A percentile compares a stretch with the other conserved stretches of the same genome.
Conservation (phyloP, 2,797 vertebrate genomes). For the Allobates femoralis region DNA sequence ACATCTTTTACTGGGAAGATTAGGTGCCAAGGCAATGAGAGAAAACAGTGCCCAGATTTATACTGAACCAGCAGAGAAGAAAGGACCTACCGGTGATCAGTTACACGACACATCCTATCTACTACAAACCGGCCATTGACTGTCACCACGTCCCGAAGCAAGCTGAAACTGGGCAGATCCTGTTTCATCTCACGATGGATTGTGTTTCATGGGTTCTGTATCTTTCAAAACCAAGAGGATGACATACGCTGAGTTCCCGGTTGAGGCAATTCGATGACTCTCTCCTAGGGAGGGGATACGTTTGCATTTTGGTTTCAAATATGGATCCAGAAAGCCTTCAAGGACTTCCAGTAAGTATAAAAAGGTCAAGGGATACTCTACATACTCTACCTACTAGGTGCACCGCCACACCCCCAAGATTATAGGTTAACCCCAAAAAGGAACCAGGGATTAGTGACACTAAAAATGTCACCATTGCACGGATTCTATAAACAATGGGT, state of each 20-base stretch:
- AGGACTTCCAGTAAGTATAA: constrained; percentile 77
- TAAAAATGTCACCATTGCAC: neutral
- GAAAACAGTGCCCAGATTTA: constrained; percentile 56
- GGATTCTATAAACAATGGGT: constrained; percentile 10
- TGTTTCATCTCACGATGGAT: constrained; percentile 54
- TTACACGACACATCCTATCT: constrained; percentile 22
- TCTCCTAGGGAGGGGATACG: constrained; percentile 30
- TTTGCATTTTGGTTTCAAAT: constrained; percentile 48
- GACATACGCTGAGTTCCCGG: constrained; percentile 50
- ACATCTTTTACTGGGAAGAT: constrained; percentile 73
- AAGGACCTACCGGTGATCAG: constrained; percentile 61
- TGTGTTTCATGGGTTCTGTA: constrained; percentile 44
- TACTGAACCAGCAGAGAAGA: constrained; percentile 67
- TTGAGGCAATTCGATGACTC: constrained; percentile 38
- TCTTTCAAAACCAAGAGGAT: constrained; percentile 59
- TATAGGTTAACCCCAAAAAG: neutral
- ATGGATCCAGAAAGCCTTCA: constrained; percentile 74
- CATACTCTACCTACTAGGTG: neutral
- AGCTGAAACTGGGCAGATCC: constrained; percentile 45
- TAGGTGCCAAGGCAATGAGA: constrained; percentile 68
- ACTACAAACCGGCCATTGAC: constrained; percentile 3
- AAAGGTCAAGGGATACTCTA: neutral
- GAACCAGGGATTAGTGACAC: neutral
- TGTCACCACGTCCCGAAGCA: constrained; percentile 37
- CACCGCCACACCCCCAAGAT: neutral